phyloP scores from a whole-genome alignment of 2,888 invertebrate genomes.

The Trissoscelio sp. region DNA sequence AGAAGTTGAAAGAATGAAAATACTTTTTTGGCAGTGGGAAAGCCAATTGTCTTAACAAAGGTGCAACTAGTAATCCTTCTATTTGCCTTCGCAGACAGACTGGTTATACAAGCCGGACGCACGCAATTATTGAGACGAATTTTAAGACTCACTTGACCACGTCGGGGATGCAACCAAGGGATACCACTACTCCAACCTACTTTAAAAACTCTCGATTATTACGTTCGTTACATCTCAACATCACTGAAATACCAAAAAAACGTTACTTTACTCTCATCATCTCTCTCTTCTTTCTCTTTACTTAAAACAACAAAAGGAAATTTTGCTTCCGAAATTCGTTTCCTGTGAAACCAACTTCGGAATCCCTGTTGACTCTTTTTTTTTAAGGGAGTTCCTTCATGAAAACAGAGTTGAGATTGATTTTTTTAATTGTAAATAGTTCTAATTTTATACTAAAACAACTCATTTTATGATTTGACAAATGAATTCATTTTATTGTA shows the following conservation, averaged over 20 bases:
- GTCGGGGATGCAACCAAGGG: conserved; percentile 83
- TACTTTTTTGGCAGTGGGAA: conserved; percentile 23
- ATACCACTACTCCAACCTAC: conserved; percentile 81
- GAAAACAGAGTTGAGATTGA: too few relatives aligned
- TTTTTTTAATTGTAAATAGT: too few relatives aligned
- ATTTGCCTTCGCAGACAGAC: conserved; percentile 84
- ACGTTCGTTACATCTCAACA: conserved; percentile 81
- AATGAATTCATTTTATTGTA: too few relatives aligned
- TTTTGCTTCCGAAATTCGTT: too few relatives aligned
- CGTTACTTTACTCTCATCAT: conserved; percentile 75
- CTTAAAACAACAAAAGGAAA: not conserved
- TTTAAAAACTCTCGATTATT: conserved; percentile 79
- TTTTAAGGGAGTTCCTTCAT: not conserved
- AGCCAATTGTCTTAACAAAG: conserved; percentile 30
- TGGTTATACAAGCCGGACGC: conserved; percentile 84
- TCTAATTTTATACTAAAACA: too few relatives aligned
- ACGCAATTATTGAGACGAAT: conserved; percentile 83
- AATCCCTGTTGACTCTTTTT: not conserved
- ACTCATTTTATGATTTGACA: too few relatives aligned
- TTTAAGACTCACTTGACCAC: conserved; percentile 84
- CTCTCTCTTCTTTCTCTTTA: conserved; percentile 49
- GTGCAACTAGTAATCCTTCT: conserved; percentile 79
- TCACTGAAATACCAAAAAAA: conserved; percentile 80
- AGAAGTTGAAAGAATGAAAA: conserved; percentile 6
- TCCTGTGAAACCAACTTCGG: too few relatives aligned